phyloP scores from a whole-genome alignment of 2,797 vertebrate genomes.

The Varecia variegata region DNA sequence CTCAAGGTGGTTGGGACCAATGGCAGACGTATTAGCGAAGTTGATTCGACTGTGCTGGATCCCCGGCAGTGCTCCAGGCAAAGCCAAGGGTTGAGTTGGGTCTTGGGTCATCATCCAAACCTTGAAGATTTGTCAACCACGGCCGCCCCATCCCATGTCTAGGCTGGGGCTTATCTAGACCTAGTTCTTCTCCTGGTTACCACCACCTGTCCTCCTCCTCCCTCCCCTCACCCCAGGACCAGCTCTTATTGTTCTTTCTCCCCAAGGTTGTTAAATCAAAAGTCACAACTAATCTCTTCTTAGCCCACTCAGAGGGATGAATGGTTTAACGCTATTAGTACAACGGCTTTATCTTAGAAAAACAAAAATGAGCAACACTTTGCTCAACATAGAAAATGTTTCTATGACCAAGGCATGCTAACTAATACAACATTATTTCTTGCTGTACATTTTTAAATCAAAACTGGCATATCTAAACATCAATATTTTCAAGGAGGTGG shows the following conservation, averaged over 20 bases:
- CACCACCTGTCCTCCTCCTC: background rate
- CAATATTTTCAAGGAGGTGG: background rate
- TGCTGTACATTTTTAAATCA: background rate
- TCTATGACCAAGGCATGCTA: background rate
- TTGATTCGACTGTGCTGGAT: background rate
- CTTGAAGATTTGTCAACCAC: background rate
- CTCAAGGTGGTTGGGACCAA: background rate
- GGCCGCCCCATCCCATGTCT: background rate
- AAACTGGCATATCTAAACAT: background rate
- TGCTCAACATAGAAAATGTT: conserved; percentile 18
- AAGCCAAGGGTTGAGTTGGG: background rate
- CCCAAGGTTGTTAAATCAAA: background rate
- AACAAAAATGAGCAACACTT: conserved; percentile 3
- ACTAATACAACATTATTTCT: background rate
- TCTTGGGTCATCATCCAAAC: background rate
- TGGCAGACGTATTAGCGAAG: background rate
- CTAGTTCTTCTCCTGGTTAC: background rate
- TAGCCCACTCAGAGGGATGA: background rate
- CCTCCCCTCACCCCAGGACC: background rate
- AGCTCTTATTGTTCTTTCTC: background rate
- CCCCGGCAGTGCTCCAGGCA: background rate
- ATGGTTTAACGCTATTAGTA: background rate
- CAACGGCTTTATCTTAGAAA: conserved; percentile 20
- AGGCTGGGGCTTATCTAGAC: background rate
- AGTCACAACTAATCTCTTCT: background rate